Evolutionary conservation across 2,888 invertebrate species (phyloP).

Genomic region (Andrena trimmerana): DNA sequence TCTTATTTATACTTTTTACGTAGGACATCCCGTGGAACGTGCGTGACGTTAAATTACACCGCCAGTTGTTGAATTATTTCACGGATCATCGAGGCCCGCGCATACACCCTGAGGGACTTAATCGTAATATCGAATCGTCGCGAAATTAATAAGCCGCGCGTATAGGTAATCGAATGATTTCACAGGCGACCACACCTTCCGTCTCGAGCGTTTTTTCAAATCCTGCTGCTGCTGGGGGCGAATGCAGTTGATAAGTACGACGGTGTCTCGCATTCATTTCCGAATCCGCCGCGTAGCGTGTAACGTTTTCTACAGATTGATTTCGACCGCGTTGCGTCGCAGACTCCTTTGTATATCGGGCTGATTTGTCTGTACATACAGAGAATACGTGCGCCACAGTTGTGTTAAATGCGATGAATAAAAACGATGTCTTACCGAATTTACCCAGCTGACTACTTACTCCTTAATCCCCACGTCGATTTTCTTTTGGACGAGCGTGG

Average conservation of each 20-base stretch:
- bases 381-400: constrained; percentile 31
- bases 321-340: constrained; percentile 47
- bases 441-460: too few relatives aligned
- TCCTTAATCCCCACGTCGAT: too few relatives aligned
- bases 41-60: constrained; percentile 27
- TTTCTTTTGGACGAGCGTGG: too few relatives aligned
- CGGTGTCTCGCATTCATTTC: constrained; percentile 27
- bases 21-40: constrained; percentile 44
- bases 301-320: constrained; percentile 51
- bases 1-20: constrained; percentile 56
- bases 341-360: constrained; percentile 44
- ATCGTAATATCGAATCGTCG: constrained; percentile 58
- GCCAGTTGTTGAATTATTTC: constrained; percentile 38
- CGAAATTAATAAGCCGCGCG: constrained; percentile 38
- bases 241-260: too few relatives aligned
- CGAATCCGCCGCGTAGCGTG: constrained; percentile 10
- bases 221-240: too few relatives aligned
- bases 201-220: not conserved
- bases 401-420: constrained; percentile 52
- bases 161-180: constrained; percentile 27
- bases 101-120: constrained; percentile 44
- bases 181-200: not conserved
- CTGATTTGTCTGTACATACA: constrained; percentile 48
- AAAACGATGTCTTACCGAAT: constrained; percentile 46
- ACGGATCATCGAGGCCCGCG: constrained; percentile 36